A percentile compares a stretch with the other conserved stretches of the same genome.
Evolutionary conservation across 2,113 vertebrate species (phyloP).

Genomic region (Pagrus major): DNA sequence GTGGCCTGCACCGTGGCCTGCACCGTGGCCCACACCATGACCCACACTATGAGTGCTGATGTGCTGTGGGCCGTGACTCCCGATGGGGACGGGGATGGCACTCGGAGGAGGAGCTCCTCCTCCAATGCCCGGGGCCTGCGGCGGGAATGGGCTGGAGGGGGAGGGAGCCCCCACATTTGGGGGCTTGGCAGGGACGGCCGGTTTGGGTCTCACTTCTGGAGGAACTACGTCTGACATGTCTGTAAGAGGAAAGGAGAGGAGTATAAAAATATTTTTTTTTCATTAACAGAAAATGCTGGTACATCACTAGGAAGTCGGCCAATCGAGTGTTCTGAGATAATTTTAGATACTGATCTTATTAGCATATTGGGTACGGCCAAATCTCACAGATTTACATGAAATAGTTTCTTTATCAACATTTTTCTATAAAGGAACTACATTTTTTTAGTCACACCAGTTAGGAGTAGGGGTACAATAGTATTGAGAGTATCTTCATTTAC

Average conservation of each 20-base stretch:
- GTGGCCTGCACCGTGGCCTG: slow-evolving; percentile 24
- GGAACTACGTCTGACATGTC: slow-evolving; percentile 96
- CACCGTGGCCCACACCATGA: slow-evolving; percentile 35
- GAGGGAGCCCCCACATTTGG: slow-evolving; percentile 85
- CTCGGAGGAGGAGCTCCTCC: slow-evolving; percentile 69
- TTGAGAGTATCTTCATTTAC: not conserved
- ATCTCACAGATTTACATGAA: not conserved
- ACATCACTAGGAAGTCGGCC: slow-evolving; percentile 49
- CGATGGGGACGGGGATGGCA: slow-evolving; percentile 73
- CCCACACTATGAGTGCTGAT: slow-evolving; percentile 20
- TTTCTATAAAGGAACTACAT: too few species aligned
- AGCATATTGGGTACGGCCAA: not conserved
- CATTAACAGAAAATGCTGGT: not conserved
- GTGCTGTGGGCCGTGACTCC: slow-evolving; percentile 53
- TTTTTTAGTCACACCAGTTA: not conserved
- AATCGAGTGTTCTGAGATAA: slow-evolving; percentile 32
- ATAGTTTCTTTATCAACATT: not conserved
- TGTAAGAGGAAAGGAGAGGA: slow-evolving; percentile 61
- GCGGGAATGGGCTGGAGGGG: slow-evolving; percentile 69
- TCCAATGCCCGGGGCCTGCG: slow-evolving; percentile 68
- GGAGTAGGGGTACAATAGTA: not conserved
- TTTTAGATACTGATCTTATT: not conserved
- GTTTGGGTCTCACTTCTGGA: slow-evolving; percentile 93
- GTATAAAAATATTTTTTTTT: slow-evolving; percentile 1
- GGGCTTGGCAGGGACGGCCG: slow-evolving; percentile 93